Evolutionary conservation across 2,113 vertebrate species (phyloP).

Genomic region (Pedetes capensis): DNA sequence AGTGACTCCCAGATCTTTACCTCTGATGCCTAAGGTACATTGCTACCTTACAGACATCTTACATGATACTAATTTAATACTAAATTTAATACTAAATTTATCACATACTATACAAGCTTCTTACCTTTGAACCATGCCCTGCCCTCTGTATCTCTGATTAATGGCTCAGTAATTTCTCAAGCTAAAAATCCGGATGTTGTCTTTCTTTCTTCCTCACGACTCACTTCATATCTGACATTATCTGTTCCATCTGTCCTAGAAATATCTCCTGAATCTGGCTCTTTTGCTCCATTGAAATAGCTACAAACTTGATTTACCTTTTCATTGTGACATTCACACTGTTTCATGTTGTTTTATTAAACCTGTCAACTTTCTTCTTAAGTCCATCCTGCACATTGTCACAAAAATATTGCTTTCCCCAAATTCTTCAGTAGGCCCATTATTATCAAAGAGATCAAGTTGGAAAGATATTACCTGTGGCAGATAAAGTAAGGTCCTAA

Average conservation of each 20-base stretch:
- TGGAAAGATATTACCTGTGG: neutral
- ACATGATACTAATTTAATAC: neutral
- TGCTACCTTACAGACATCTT: neutral
- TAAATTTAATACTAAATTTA: neutral
- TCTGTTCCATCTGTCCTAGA: neutral
- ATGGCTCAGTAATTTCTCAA: neutral
- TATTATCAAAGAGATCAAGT: neutral
- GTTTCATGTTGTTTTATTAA: neutral
- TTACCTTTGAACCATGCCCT: neutral
- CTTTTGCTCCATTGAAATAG: neutral
- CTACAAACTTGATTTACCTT: neutral
- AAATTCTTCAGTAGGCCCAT: neutral
- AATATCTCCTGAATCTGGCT: neutral
- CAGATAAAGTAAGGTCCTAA: neutral
- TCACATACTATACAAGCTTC: neutral
- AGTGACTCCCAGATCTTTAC: neutral
- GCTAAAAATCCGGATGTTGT: neutral
- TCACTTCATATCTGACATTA: neutral
- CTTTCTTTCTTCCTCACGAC: neutral
- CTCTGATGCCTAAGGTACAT: neutral
- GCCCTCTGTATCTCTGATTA: neutral
- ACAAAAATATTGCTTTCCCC: neutral
- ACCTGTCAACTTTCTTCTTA: neutral
- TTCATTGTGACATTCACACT: neutral
- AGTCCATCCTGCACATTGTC: neutral